Conservation (phyloP, 2,888 invertebrate species). For the Temnothorax unifasciatus region DNA sequence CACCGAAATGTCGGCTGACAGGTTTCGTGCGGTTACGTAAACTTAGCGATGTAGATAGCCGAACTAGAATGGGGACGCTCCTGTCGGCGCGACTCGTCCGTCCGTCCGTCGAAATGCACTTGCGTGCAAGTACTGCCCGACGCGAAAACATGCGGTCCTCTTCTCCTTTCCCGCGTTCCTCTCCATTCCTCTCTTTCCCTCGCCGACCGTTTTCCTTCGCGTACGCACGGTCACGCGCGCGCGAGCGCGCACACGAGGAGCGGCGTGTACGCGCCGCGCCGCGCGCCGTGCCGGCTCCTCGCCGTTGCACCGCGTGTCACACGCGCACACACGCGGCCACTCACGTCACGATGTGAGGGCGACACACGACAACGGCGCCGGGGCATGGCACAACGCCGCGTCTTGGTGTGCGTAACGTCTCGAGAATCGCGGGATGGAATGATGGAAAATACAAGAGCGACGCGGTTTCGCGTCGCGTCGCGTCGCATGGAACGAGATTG, state of each 20-base stretch:
- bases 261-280: background rate
- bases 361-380: constrained; percentile 46
- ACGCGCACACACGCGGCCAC: background rate
- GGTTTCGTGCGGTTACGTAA: constrained; percentile 84
- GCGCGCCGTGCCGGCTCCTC: constrained; percentile 1
- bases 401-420: constrained; percentile 17
- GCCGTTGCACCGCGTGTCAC: constrained; percentile 40
- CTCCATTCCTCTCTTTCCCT: constrained; percentile 60
- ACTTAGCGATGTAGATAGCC: constrained; percentile 83
- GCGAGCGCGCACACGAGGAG: background rate
- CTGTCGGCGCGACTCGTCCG: constrained; percentile 78
- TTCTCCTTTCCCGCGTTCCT: constrained; percentile 53
- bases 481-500: constrained; percentile 27
- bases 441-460: constrained; percentile 67
- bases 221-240: constrained; percentile 26
- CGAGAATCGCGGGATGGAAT: constrained; percentile 64
- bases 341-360: constrained; percentile 47
- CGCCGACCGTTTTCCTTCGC: constrained; percentile 45
- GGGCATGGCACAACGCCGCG: background rate
- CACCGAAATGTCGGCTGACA: constrained; percentile 83
- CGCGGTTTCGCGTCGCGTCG: constrained; percentile 50
- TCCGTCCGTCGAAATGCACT: constrained; percentile 81
- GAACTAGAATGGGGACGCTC: constrained; percentile 83
- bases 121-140: constrained; percentile 79
- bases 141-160: constrained; percentile 79